Conservation (phyloP, 2,888 invertebrate genomes). For the Harpagoxenus sublaevis region DNA sequence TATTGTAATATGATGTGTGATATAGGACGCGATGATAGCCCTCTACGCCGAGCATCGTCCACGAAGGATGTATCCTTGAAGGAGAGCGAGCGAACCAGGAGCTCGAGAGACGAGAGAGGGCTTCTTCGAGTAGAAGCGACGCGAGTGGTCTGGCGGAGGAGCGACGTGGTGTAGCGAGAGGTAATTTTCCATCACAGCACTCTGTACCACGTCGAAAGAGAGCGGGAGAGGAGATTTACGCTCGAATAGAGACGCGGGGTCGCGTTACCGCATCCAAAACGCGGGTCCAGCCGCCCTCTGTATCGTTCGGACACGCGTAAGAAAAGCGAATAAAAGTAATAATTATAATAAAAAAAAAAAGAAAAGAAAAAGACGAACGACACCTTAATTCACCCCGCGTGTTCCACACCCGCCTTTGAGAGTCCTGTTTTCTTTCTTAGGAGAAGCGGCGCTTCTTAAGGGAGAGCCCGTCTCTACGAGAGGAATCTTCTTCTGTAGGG, state of each 20-base stretch:
- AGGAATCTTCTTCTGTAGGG: slow-evolving; percentile 60
- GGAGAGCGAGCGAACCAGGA: slow-evolving; percentile 55
- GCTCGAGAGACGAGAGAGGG: slow-evolving; percentile 54
- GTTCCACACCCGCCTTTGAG: slow-evolving; percentile 65
- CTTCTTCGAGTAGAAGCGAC: slow-evolving; percentile 64
- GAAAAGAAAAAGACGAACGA: not conserved
- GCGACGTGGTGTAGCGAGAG: slow-evolving; percentile 66
- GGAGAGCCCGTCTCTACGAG: slow-evolving; percentile 37
- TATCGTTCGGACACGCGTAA: slow-evolving; percentile 61
- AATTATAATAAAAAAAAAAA: slow-evolving; percentile 4
- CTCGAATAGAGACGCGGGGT: not conserved
- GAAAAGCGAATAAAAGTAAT: slow-evolving; percentile 34
- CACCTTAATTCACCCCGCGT: slow-evolving; percentile 39
- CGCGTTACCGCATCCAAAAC: slow-evolving; percentile 50
- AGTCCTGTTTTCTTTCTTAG: slow-evolving; percentile 79
- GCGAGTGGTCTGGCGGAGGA: slow-evolving; percentile 50
- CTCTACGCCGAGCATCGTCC: slow-evolving; percentile 58
- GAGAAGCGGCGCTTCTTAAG: slow-evolving; percentile 64
- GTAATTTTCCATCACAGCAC: slow-evolving; percentile 70
- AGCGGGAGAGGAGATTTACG: not conserved
- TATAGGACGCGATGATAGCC: slow-evolving; percentile 77
- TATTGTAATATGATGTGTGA: slow-evolving; percentile 80
- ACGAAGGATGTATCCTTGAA: slow-evolving; percentile 71
- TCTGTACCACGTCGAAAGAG: slow-evolving; percentile 62
- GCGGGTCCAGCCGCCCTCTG: slow-evolving; percentile 66